Base-by-base conservation (phyloP, 2,113 vertebrate genomes). In the Myxocyprinus asiaticus region DNA sequence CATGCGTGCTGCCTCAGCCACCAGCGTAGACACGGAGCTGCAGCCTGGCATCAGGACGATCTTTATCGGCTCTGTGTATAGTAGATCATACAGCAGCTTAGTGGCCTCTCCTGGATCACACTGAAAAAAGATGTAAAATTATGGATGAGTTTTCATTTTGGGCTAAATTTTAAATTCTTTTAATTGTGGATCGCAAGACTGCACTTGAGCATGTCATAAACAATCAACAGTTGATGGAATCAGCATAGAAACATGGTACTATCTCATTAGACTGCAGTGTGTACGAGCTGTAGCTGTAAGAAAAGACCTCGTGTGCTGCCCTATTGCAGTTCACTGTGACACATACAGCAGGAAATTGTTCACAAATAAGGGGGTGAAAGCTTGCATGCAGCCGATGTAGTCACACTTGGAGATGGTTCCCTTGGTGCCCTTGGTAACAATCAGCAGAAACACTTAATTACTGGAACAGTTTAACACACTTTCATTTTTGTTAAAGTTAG, bases 11-110 rank as follows among this genome's bases (percentile, higher is more conserved):
- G 96, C 96, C 82, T 98, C 96, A 0, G 96, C 96, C 82, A 98
- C 96, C 43, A 98, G 85, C 0, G 96, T 98, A 72, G 96, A 98
- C 62, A 98, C 96, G 0, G 95, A 95, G 83, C 96, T 98, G 86
- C 96, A 98, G 69, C 96, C 96, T 0, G 96, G 96, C 96, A 98
- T 94, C 69, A 98, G 93, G 64, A 98, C 95, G 33, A 98, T 97
- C 94, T 98, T 98, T 90, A 97, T 97, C 67, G 96, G 96, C 84
- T 97, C 95, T 0, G 96, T 97, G 92, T 98, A 98, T 15, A 98
- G 95, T 10, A 98, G 92, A 89, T 98, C 96, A 0, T 98, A 98
- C 78, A 98, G 93, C 80, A 96, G 91, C 88, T 97, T 98, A 79
- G 96, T 98, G 78, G 96, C 94, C 84, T 97, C 95, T 9, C 96